Evolutionary conservation across 2,888 invertebrate genomes (phyloP).

Genomic region (Acronicta leporina): DNA sequence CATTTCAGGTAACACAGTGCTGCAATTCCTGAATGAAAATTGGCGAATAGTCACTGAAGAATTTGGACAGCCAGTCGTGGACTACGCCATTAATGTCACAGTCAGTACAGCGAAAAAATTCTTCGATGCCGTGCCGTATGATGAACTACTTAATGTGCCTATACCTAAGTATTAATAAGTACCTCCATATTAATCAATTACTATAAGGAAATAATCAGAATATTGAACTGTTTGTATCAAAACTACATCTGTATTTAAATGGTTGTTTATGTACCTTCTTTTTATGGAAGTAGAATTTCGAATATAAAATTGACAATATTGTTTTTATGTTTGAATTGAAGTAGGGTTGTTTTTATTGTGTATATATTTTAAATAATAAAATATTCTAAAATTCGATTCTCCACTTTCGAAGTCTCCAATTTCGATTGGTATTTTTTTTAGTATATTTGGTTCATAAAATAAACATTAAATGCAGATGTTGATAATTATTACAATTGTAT

Average conservation of each 20-base stretch:
- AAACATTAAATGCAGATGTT: no score
- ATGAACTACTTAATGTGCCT: slow-evolving; percentile 81
- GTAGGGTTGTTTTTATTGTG: no score
- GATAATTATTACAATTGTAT: no score
- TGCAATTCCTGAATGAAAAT: slow-evolving; percentile 84
- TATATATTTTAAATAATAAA: no score
- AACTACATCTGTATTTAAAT: neutral
- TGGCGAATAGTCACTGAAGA: slow-evolving; percentile 86
- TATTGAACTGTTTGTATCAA: neutral
- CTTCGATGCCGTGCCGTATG: slow-evolving; percentile 83
- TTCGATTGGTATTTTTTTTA: no score
- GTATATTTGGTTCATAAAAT: no score
- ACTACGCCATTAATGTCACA: slow-evolving; percentile 83
- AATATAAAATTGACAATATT: no score
- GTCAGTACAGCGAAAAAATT: slow-evolving; percentile 82
- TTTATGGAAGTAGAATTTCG: neutral
- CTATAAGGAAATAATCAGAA: slow-evolving; percentile 5
- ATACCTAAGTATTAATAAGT: slow-evolving; percentile 78
- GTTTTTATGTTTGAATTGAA: no score
- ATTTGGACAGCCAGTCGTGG: slow-evolving; percentile 84
- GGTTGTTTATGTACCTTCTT: neutral
- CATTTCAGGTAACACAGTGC: slow-evolving; percentile 82
- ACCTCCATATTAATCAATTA: slow-evolving; percentile 9
- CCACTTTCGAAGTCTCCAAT: no score
- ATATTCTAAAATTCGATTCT: no score